Percentiles rank a stretch among this genome's conserved stretches.
These are phyloP conservation scores for Drosophila obscura DNA, from an alignment of 1,140 invertebrate species.

Conservation along the genomic window DNA sequence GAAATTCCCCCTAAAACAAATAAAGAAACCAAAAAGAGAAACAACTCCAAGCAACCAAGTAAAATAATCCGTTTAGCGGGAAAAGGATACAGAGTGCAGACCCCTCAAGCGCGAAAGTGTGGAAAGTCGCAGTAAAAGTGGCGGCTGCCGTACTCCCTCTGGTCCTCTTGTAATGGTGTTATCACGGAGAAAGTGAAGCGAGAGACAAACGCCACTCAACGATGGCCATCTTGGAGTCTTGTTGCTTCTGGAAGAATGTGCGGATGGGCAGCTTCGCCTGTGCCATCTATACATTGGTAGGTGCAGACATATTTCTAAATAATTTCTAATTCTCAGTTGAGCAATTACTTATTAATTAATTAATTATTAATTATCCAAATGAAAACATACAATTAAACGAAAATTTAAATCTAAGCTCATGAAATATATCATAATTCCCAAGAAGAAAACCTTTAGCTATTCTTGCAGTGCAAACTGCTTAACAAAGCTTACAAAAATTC, in stretches of 20 bases:
- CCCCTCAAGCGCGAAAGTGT: slow-evolving; percentile 47
- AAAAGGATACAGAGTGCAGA: slow-evolving; percentile 43
- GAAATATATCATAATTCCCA: slow-evolving; percentile 4
- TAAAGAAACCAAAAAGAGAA: slow-evolving; percentile 15
- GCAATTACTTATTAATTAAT: not conserved
- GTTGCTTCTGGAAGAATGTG: slow-evolving; percentile 92
- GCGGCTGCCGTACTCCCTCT: slow-evolving; percentile 57
- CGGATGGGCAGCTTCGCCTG: slow-evolving; percentile 91
- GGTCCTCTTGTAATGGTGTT: no score
- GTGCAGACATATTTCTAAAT: slow-evolving; percentile 73
- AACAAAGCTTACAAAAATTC: not conserved
- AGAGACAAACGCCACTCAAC: slow-evolving; percentile 10
- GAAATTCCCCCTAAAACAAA: no score
- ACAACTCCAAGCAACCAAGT: slow-evolving; percentile 21
- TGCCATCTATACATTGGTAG: slow-evolving; percentile 90
- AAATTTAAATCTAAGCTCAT: no score
- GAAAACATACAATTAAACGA: no score
- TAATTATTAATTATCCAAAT: no score
- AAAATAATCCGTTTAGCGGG: slow-evolving; percentile 55
- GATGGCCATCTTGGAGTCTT: slow-evolving; percentile 92
- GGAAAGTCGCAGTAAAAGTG: slow-evolving; percentile 69
- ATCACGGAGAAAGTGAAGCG: no score
- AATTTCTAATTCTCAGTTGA: slow-evolving; percentile 11
- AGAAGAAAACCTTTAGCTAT: not conserved
- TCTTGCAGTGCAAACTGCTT: not conserved